A percentile compares a stretch with the other conserved stretches of the same genome.
phyloP scores from a whole-genome alignment of 2,888 invertebrate species.

The Amiota mariae region DNA sequence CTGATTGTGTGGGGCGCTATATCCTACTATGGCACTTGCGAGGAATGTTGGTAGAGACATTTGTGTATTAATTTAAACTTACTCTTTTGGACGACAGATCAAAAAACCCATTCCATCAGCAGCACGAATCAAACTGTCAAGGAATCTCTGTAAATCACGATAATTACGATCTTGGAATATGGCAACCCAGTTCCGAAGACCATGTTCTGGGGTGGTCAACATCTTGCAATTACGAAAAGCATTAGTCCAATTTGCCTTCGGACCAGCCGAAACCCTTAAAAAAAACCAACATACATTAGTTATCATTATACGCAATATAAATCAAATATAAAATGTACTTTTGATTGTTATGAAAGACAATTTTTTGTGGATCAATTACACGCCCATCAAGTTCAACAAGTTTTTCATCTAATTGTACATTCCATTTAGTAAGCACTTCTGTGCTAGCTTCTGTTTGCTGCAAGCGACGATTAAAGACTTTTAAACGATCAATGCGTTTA shows the following conservation, averaged over 20 bases:
- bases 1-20: no score
- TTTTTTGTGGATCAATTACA: slow-evolving; percentile 78
- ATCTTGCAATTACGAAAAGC: slow-evolving; percentile 77
- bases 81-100: slow-evolving; percentile 73
- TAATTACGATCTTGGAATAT: slow-evolving; percentile 63
- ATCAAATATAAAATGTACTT: slow-evolving; percentile 50
- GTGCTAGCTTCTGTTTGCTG: slow-evolving; percentile 75
- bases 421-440: slow-evolving; percentile 82
- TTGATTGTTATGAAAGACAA: slow-evolving; percentile 75
- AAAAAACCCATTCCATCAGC: slow-evolving; percentile 74
- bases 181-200: slow-evolving; percentile 73
- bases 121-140: slow-evolving; percentile 70
- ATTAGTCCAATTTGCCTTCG: slow-evolving; percentile 85
- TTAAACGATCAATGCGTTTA: slow-evolving; percentile 80
- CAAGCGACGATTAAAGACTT: slow-evolving; percentile 80
- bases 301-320: background rate
- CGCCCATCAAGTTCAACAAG: slow-evolving; percentile 81
- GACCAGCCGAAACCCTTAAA: slow-evolving; percentile 72
- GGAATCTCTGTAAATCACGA: slow-evolving; percentile 62
- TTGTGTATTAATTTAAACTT: slow-evolving; percentile 38
- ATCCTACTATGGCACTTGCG: no score
- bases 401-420: slow-evolving; percentile 78
- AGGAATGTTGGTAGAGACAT: no score
- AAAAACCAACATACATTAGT: background rate
- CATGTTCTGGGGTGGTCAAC: slow-evolving; percentile 70